Evolutionary conservation across 1,140 invertebrate genomes (phyloP), one percentile per base, ranked within the genome.

Genomic region (Zaprionus ghesquierei): DNA sequence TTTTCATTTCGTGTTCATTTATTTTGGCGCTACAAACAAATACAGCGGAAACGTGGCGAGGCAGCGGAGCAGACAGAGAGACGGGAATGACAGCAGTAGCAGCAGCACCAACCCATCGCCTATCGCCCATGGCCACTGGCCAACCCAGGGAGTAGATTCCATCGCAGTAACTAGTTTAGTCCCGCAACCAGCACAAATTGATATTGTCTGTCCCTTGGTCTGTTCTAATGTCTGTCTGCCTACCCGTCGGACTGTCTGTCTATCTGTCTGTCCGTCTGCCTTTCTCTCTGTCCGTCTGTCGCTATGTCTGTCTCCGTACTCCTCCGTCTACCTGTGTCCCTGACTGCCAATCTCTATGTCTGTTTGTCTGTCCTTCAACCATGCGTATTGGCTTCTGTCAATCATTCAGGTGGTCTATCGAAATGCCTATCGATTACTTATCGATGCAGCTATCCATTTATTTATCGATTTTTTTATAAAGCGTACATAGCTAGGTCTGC

Each of bases 1-100:
- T 74, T 81, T 77, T 44, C 50, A 58, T 69, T 76, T 79, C 51
- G 59, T 60, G 63, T 56, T 49, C 51, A 63, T 71, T 75, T 82
- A 62, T 75, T 78, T 69, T 54, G 58, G 6, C 56, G 10, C 54
- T 20, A 10, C 69, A 74, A 78, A 60, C 60, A 77, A 63, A 49
- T 23, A 41, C 18, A 41, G 31, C 23, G 56, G 64, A 49, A 58
- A 51, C 33, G 33, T 13, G 18, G 22, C 10, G 27, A 56, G 33
- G 18, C 41, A 44, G 58, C 8, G 33, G 22, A n/a, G 5, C 10
- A 18, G 22, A 33, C 46, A 3, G 12, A 20, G 33, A 51, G 13
- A 54, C 5, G 35, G 35, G 15, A 38, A 15, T 38, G 35, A 38
- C 27, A 29, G 5, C 27, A 29, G n/a, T n/a, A n/a, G n/a, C 31